These are phyloP conservation scores for Rhogogaster chlorosoma DNA, from an alignment of 2,888 invertebrate genomes.

Conservation along the genomic window DNA sequence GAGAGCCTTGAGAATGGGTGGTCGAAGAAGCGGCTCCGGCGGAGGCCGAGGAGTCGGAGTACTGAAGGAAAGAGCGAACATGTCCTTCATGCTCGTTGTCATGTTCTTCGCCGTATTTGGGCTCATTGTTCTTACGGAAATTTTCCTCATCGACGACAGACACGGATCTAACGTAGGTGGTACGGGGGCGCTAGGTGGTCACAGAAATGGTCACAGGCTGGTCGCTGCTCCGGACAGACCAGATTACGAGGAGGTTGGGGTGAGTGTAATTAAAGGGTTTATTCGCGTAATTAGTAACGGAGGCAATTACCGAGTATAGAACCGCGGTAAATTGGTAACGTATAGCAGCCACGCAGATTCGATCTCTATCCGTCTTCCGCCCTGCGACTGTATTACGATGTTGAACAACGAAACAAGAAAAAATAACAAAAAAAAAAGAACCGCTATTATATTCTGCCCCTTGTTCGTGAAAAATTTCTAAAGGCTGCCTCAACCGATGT, in stretches of 20 bases:
- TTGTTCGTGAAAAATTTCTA: background rate
- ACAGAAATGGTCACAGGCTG: conserved; percentile 78
- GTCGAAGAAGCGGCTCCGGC: conserved; percentile 77
- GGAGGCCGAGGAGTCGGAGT: conserved; percentile 80
- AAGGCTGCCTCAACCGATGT: background rate
- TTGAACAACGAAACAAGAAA: too few species aligned
- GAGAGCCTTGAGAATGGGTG: conserved; percentile 70
- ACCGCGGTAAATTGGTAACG: background rate
- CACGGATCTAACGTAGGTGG: conserved; percentile 80
- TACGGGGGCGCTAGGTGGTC: conserved; percentile 80
- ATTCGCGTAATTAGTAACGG: conserved; percentile 20
- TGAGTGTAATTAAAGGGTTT: conserved; percentile 61
- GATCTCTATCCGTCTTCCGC: background rate
- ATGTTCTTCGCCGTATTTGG: conserved; percentile 95
- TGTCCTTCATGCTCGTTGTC: conserved; percentile 94
- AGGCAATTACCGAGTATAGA: conserved; percentile 1
- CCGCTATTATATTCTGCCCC: background rate
- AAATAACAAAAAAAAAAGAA: background rate
- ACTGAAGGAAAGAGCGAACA: conserved; percentile 88
- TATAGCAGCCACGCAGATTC: background rate
- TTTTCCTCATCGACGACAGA: conserved; percentile 84
- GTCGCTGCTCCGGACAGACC: conserved; percentile 79
- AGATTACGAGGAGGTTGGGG: conserved; percentile 85
- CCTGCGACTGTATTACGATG: background rate
- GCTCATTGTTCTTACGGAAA: conserved; percentile 92